Evolutionary conservation across 2,113 vertebrate species (phyloP).

Genomic region (Ictalurus furcatus): DNA sequence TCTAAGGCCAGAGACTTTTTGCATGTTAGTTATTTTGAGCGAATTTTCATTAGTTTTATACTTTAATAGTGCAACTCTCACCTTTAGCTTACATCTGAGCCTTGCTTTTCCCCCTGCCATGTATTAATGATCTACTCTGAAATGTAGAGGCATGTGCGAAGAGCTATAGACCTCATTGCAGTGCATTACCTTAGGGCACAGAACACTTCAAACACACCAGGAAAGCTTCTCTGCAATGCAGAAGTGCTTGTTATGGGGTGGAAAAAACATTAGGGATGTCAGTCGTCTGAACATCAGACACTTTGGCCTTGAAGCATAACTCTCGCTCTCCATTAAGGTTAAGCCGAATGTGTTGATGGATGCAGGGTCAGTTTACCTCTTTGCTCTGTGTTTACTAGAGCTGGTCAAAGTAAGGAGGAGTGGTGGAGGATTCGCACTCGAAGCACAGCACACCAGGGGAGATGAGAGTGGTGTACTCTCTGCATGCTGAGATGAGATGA

Average conservation of each 20-base stretch:
- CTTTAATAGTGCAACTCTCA: conserved; percentile 32
- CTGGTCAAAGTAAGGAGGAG: conserved; percentile 20
- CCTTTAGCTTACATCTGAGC: conserved; percentile 36
- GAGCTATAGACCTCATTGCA: conserved; percentile 37
- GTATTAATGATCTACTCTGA: conserved; percentile 53
- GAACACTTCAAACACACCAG: conserved; percentile 53
- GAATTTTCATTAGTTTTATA: conserved; percentile 18
- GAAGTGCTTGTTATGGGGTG: conserved; percentile 49
- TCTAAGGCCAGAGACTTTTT: conserved; percentile 15
- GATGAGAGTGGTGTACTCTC: conserved; percentile 16
- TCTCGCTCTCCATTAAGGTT: conserved; percentile 47
- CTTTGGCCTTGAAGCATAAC: conserved; percentile 52
- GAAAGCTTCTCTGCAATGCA: conserved; percentile 49
- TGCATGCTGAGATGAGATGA: conserved; percentile 40
- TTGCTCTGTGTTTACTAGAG: conserved; percentile 41
- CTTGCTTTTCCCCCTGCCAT: conserved; percentile 11
- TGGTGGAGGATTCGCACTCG: conserved; percentile 36
- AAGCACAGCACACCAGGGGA: conserved; percentile 14
- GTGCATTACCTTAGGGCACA: conserved; percentile 53
- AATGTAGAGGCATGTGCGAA: conserved; percentile 42
- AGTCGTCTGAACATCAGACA: conserved; percentile 43
- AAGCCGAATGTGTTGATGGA: conserved; percentile 49
- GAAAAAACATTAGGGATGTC: conserved; percentile 51
- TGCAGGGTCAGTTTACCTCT: conserved; percentile 31
- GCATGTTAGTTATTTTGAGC: conserved; percentile 32